Evolutionary conservation across 2,797 vertebrate species (phyloP).

Genomic region (Alcedo atthis): DNA sequence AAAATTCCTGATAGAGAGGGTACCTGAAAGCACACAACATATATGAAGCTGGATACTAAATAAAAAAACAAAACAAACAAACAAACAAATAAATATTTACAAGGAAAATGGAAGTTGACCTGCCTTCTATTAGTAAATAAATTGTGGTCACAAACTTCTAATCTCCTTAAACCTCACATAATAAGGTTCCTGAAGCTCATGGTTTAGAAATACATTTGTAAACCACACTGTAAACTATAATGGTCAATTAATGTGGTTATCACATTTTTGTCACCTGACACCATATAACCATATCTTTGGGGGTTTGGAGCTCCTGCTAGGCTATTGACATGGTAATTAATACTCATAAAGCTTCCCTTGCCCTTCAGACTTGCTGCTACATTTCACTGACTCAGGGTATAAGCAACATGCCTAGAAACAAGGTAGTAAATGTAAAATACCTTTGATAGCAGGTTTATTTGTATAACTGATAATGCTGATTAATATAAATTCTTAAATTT

Average conservation of each 20-base stretch:
- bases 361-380: background rate
- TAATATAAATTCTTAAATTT: background rate
- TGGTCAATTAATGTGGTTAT: background rate
- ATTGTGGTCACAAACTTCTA: background rate
- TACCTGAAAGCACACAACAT: background rate
- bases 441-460: background rate
- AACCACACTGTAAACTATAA: background rate
- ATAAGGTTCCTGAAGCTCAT: background rate
- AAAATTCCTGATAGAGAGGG: background rate
- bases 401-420: background rate
- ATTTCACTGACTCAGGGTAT: background rate
- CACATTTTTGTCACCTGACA: background rate
- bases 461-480: background rate
- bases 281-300: background rate
- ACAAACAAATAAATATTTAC: too few species aligned
- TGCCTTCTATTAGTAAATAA: background rate
- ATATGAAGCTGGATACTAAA: background rate
- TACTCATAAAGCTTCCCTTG: background rate
- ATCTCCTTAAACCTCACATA: background rate
- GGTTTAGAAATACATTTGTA: background rate
- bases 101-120: background rate
- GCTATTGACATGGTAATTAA: background rate
- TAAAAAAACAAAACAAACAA: too few species aligned
- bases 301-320: background rate
- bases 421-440: background rate